Percentiles rank a stretch among this genome's conserved stretches.
Conservation (phyloP, 2,113 vertebrate genomes). For the Percina caprodes region DNA sequence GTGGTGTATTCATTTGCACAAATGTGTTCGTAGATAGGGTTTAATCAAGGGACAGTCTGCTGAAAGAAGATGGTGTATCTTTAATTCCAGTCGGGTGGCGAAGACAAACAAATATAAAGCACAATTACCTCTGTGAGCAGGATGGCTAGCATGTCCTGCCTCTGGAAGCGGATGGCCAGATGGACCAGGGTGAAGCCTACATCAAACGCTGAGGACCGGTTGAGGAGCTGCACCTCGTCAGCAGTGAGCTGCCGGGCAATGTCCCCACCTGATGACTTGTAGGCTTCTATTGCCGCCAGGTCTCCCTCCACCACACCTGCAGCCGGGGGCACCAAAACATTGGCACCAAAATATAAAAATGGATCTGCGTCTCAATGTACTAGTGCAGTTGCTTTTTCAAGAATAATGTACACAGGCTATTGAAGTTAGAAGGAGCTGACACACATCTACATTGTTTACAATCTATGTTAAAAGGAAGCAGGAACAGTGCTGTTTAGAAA, state of each 20-base stretch:
- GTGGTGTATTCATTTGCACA: not conserved
- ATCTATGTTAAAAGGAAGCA: not conserved
- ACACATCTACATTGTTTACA: not conserved
- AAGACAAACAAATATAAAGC: not conserved
- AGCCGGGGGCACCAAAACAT: conserved; percentile 2
- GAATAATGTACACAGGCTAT: not conserved
- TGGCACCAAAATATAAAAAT: not conserved
- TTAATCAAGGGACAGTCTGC: not conserved
- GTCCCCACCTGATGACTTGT: conserved; percentile 94
- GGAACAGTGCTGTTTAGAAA: not conserved
- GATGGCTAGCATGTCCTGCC: conserved; percentile 97
- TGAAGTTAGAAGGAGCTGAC: not conserved
- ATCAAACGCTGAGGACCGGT: conserved; percentile 95
- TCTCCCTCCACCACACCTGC: conserved; percentile 97
- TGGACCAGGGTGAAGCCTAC: conserved; percentile 97
- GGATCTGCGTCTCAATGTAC: not conserved
- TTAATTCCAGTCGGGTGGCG: not conserved
- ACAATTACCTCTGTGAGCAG: conserved; percentile 93
- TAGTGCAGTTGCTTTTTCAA: not conserved
- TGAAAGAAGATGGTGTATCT: not conserved
- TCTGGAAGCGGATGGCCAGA: conserved; percentile 97
- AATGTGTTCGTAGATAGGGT: not conserved
- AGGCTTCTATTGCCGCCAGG: conserved; percentile 93
- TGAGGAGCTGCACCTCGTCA: conserved; percentile 95
- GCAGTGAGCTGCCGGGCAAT: conserved; percentile 95